Evolutionary conservation across 2,797 vertebrate genomes (phyloP).

Genomic region (Labeo calbasu): DNA sequence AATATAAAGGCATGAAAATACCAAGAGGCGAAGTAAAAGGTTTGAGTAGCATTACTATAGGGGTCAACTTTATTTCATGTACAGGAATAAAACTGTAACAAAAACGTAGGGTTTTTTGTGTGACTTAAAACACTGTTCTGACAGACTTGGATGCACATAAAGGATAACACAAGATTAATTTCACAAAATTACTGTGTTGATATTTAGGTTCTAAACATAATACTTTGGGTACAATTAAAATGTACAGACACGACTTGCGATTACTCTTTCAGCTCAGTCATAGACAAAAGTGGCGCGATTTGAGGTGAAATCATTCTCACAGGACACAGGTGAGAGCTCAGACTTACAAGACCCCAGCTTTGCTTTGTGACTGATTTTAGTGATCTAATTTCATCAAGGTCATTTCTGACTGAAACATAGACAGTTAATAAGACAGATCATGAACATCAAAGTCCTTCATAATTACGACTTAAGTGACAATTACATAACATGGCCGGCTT

Average conservation of each 20-base stretch:
- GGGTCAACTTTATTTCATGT: slow-evolving; percentile 62
- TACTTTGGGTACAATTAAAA: slow-evolving; percentile 56
- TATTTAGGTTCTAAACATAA: slow-evolving; percentile 54
- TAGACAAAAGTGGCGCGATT: slow-evolving; percentile 10
- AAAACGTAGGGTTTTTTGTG: slow-evolving; percentile 23
- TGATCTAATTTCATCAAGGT: slow-evolving; percentile 25
- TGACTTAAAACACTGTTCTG: slow-evolving; percentile 49
- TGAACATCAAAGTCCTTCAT: slow-evolving; percentile 53
- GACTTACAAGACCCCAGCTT: slow-evolving; percentile 27
- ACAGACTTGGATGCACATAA: slow-evolving; percentile 48
- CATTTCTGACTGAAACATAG: slow-evolving; percentile 28
- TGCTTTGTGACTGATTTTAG: slow-evolving; percentile 37
- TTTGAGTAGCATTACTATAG: slow-evolving; percentile 60
- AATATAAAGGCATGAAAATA: slow-evolving; percentile 1
- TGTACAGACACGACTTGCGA: slow-evolving; percentile 5
- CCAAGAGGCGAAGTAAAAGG: slow-evolving; percentile 27
- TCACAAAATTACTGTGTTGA: slow-evolving; percentile 50
- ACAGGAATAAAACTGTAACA: slow-evolving; percentile 59
- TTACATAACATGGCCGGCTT: slow-evolving; percentile 26
- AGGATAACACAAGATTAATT: slow-evolving; percentile 55
- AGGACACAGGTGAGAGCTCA: slow-evolving; percentile 8
- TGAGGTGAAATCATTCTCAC: slow-evolving; percentile 30
- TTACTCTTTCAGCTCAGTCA: slow-evolving; percentile 32
- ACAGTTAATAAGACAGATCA: slow-evolving; percentile 40
- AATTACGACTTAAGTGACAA: slow-evolving; percentile 39